Base-by-base conservation (phyloP, 2,797 vertebrate species). In the Huso huso region DNA sequence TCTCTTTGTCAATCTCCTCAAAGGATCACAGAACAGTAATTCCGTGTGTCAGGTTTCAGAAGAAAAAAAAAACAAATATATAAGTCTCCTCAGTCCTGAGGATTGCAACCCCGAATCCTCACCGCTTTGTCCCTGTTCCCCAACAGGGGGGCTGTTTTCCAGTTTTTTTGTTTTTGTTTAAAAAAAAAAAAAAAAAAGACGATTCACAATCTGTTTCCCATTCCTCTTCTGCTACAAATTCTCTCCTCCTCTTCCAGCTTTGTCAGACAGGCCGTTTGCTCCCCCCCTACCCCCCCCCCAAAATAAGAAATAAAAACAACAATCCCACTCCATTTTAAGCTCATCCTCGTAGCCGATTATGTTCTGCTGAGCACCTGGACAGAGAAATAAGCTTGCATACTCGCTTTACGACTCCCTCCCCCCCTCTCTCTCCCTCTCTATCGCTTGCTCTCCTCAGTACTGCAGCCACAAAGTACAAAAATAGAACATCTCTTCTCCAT, bases 401-500 rank as follows among this genome's bases (percentile, higher is more conserved):
- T 37, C 23, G 4, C 23, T 37, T 37, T 37, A 37, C 23, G 23
- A 37, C 23, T 3, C 23, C 23, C 23, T 0, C 23, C 23, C 23
- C 15, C 15, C 1, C 15, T 18, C 15, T 18, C 15, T 18, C 23
- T 37, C 23, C 23, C 23, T 18, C 23, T 4, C 23, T 2, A 37
- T 37, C 23, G 23, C 23, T 37, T 3, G 23, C 72, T 82, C 85
- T 84, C 75, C 68, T 75, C 83, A 79, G 79, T 79, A 73, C 85
- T 86, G 81, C 73, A 82, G 87, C 86, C 82, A 87, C 87, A 85
- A 87, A 88, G 81, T 89, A 88, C 84, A 91, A 87, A 88, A 89
- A 90, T 90, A 88, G 85, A 90, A 75, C 81, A 37, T 57, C 86
- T 88, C 85, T 90, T 88, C 88, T 86, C 89, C 83, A 79, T 84